Conservation (phyloP, 2,113 vertebrate species). For the Eonycteris spelaea region DNA sequence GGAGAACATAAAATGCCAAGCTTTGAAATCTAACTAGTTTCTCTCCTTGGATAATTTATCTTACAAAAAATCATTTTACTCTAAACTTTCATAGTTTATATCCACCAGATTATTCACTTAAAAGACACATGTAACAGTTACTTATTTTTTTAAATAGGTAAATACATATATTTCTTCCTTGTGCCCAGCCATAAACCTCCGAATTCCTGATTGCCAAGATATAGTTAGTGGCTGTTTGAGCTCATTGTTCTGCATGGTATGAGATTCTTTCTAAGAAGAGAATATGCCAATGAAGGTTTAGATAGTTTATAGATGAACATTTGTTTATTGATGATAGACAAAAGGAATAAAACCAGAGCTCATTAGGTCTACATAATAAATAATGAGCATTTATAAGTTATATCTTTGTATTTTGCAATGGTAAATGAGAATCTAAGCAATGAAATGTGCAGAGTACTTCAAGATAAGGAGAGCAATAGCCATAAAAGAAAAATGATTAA, state of each 20-base stretch:
- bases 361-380: neutral
- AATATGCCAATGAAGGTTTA: neutral
- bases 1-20: neutral
- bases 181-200: neutral
- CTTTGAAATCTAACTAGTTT: neutral
- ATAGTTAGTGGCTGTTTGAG: neutral
- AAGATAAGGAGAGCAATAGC: neutral
- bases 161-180: neutral
- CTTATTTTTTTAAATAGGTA: neutral
- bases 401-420: neutral
- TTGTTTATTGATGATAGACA: neutral
- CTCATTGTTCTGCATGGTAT: neutral
- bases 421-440: neutral
- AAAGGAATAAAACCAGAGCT: neutral
- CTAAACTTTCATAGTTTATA: neutral
- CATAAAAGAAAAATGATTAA: neutral
- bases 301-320: neutral
- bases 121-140: neutral
- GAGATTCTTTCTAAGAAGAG: neutral
- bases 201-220: neutral
- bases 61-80: neutral
- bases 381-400: neutral
- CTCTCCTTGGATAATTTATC: neutral
- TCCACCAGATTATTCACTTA: neutral
- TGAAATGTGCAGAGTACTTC: neutral